Evolutionary conservation across 92 coral and sea anemone genomes (phyloP).

Genomic region (Porites evermanni): DNA sequence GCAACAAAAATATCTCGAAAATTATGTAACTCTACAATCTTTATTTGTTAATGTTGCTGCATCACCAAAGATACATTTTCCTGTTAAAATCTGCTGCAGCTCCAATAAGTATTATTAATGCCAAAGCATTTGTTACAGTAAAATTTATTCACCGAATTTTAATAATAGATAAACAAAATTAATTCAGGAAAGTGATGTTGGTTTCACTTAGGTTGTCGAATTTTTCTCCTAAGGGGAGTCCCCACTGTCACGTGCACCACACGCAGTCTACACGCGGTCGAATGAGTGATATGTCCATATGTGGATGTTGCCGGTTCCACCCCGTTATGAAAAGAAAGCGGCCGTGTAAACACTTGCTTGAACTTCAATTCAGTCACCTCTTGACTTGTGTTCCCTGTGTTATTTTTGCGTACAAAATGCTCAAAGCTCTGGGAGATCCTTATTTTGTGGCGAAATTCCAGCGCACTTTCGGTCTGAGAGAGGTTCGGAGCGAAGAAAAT

Average conservation of each 20-base stretch:
- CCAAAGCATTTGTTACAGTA: too few relatives aligned
- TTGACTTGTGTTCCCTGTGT: background rate
- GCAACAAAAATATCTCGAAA: too few relatives aligned
- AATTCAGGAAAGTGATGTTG: too few relatives aligned
- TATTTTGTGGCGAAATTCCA: conserved; percentile 88
- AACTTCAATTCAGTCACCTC: background rate
- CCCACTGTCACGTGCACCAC: conserved; percentile 39
- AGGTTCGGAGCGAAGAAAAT: conserved; percentile 46
- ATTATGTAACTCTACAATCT: too few relatives aligned
- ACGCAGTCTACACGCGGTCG: conserved; percentile 4
- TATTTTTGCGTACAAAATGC: conserved; percentile 58
- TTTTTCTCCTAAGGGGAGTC: conserved; percentile 10
- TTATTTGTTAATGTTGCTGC: too few relatives aligned
- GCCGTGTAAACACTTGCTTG: background rate
- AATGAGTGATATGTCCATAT: conserved; percentile 27
- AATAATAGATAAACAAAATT: too few relatives aligned
- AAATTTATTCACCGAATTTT: too few relatives aligned
- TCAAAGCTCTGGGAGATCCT: conserved; percentile 88
- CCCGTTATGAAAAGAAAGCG: background rate
- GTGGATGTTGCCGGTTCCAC: background rate
- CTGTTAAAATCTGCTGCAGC: too few relatives aligned
- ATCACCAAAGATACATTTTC: too few relatives aligned
- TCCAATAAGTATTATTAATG: too few relatives aligned
- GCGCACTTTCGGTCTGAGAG: conserved; percentile 81
- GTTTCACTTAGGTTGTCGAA: background rate